A percentile compares a stretch with the other conserved stretches of the same genome.
These are phyloP conservation scores for Oscheius sp. DNA, from an alignment of 1,140 invertebrate species.

Conservation along the genomic window DNA sequence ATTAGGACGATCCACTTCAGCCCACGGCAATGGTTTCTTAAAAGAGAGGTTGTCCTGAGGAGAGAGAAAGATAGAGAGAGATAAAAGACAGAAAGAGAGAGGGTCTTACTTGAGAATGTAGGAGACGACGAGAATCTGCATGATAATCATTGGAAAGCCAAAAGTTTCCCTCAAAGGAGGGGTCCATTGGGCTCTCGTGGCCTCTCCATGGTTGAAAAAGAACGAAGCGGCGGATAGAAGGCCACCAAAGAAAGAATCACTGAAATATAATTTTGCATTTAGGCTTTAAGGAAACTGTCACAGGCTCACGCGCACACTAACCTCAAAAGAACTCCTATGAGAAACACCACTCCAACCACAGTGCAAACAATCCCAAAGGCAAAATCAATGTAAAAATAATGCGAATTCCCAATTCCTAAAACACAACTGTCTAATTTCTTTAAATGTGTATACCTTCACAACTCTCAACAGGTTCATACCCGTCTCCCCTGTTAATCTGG, in stretches of 20 bases:
- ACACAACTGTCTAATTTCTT: slow-evolving; percentile 1
- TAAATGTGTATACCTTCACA: slow-evolving; percentile 68
- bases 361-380: slow-evolving; percentile 55
- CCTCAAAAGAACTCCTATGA: slow-evolving; percentile 52
- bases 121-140: slow-evolving; percentile 64
- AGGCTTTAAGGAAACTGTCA: no score
- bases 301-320: slow-evolving; percentile 28
- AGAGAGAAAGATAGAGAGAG: neutral
- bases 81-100: neutral
- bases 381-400: slow-evolving; percentile 57
- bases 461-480: slow-evolving; percentile 70
- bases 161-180: slow-evolving; percentile 79
- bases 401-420: slow-evolving; percentile 53
- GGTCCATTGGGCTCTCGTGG: slow-evolving; percentile 78
- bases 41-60: neutral
- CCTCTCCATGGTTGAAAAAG: slow-evolving; percentile 77
- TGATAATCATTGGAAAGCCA: slow-evolving; percentile 71
- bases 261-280: slow-evolving; percentile 56
- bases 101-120: slow-evolving; percentile 61
- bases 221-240: slow-evolving; percentile 71
- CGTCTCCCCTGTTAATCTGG: slow-evolving; percentile 69
- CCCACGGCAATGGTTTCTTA: slow-evolving; percentile 34
- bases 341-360: slow-evolving; percentile 50
- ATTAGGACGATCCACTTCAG: slow-evolving; percentile 49
- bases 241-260: slow-evolving; percentile 72